These are phyloP conservation scores for Cydia pomonella DNA, from an alignment of 1,140 invertebrate species.

Conservation along the genomic window DNA sequence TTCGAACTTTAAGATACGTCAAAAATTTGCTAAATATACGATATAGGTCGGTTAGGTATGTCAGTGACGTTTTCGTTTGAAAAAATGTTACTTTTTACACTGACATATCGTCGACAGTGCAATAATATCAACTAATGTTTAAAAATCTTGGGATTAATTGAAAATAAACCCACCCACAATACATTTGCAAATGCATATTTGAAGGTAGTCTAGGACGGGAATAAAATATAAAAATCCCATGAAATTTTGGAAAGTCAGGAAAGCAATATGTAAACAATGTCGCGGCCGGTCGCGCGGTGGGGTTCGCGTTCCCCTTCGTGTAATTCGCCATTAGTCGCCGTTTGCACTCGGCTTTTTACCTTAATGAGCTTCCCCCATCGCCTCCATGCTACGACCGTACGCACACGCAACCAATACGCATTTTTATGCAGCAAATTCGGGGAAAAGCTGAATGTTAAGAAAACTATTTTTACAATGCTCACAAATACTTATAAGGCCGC, in stretches of 20 bases:
- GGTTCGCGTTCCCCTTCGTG: conserved; percentile 71
- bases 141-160: too few species aligned
- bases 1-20: too few species aligned
- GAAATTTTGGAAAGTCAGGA: conserved; percentile 12
- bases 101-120: too few species aligned
- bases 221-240: too few species aligned
- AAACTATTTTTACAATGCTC: conserved; percentile 36
- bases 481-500: conserved; percentile 25
- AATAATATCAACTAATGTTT: too few species aligned
- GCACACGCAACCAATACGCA: conserved; percentile 67
- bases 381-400: conserved; percentile 49
- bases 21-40: too few species aligned
- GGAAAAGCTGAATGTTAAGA: conserved; percentile 43
- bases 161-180: too few species aligned
- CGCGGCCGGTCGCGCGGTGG: conserved; percentile 15
- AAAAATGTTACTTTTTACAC: too few species aligned
- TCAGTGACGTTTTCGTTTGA: too few species aligned
- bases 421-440: conserved; percentile 65
- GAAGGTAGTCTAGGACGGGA: too few species aligned
- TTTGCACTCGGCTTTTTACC: conserved; percentile 79
- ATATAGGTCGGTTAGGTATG: too few species aligned
- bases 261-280: conserved; percentile 24
- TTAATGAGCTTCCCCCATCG: conserved; percentile 74
- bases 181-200: too few species aligned
- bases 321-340: conserved; percentile 79